Base-by-base conservation (phyloP, 35 echinoderm and acorn worm species). In the Ophioderma brevispina region DNA sequence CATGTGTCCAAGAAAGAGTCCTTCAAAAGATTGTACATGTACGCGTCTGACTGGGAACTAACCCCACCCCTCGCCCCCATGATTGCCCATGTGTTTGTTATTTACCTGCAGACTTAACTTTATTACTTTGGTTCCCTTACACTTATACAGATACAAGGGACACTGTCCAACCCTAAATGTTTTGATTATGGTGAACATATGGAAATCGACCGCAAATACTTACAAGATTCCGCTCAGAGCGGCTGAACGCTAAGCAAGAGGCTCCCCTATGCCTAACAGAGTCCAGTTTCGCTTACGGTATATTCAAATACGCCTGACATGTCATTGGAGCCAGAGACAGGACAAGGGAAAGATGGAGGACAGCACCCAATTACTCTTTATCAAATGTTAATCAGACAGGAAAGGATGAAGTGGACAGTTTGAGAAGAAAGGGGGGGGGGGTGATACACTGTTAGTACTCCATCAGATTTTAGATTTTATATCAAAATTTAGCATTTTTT, bases 121-220 rank as follows among this genome's bases (percentile, higher is more conserved):
- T 75, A 28, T 91, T 78, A 38, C 13, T 52, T 78, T 80, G 33
- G 1, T 64, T 80, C 42, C 13, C 64, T 90, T 81, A 43, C 37
- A 36, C 25, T 33, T 52, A 23, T 55, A 43, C 76, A 99, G 97
- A 39, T 99, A 99, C 49, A 99, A 95, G 93, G 97, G 97, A 41
- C 97, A 99, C 42, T 99, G 97, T 40, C 97, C 97, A 35, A 94
- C 93, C 28, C 75, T 90, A 21, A 99, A 99, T 77, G n/a, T n/a
- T 99, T 93, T 90, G 97, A 95, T 39, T 99, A 99, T 49, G 97
- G 97, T 31, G 97, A 99, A 95, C 97, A 0, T 99, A 99, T 35
- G 94, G 93, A 18, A 95, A 99, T 92, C 97, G 6, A 99, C 97
- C 1, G 97, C 97, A 34, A 99, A 85, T 86, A 95, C n/a, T 92